Percentiles rank a stretch among this genome's conserved stretches.
These are phyloP conservation scores for Kryptolebias marmoratus DNA, from an alignment of 2,113 vertebrate genomes.

Conservation along the genomic window DNA sequence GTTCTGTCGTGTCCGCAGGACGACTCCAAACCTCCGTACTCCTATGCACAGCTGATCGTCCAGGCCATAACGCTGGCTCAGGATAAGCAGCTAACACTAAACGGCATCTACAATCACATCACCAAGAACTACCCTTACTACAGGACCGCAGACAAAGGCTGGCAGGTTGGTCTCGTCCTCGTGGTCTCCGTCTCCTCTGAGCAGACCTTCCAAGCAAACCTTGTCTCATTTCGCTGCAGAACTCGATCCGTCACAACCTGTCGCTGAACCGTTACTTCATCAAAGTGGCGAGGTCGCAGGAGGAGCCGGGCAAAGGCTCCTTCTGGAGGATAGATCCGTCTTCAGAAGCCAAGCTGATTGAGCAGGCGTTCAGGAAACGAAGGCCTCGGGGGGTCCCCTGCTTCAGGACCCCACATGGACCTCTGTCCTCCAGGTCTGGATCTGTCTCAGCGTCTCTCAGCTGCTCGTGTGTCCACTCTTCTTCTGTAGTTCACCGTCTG, in stretches of 20 bases:
- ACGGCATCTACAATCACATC: constrained; percentile 98
- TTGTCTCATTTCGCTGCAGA: constrained; percentile 81
- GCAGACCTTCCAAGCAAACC: not conserved
- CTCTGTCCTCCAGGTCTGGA: constrained; percentile 93
- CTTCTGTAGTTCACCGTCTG: no score
- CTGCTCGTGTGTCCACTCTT: no score
- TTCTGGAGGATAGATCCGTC: constrained; percentile 99
- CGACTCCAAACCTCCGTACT: constrained; percentile 97
- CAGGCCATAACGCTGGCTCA: constrained; percentile 95
- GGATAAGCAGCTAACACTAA: constrained; percentile 96
- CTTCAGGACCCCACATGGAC: constrained; percentile 97
- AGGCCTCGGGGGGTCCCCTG: constrained; percentile 97
- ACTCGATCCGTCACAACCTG: constrained; percentile 99
- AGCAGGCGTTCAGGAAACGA: constrained; percentile 99
- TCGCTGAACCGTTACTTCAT: constrained; percentile 99
- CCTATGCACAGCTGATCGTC: constrained; percentile 96
- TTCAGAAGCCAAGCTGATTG: constrained; percentile 94
- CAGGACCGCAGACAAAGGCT: constrained; percentile 97
- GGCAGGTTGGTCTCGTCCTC: constrained; percentile 86
- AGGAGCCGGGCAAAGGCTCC: constrained; percentile 98
- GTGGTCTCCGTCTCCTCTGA: not conserved
- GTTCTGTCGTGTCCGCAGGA: constrained; percentile 80
- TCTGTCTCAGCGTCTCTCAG: no score
- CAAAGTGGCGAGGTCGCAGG: constrained; percentile 98
- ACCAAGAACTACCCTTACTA: constrained; percentile 98